A percentile compares a stretch with the other conserved stretches of the same genome.
Conservation (phyloP, 1,140 invertebrate genomes). For the Bilobella aurantiaca region DNA sequence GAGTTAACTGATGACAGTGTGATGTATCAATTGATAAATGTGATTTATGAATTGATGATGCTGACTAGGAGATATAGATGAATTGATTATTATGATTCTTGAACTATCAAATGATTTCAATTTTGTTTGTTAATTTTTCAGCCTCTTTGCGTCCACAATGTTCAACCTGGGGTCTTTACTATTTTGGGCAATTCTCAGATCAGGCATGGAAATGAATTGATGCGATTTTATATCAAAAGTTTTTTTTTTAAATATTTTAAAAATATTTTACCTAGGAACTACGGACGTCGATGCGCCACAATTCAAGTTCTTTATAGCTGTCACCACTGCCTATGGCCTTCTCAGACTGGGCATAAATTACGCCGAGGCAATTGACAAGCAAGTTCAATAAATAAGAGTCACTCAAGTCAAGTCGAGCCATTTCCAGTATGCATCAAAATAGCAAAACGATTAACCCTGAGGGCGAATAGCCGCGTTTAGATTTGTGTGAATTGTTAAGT, state of each 20-base stretch:
- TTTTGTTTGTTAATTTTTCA: not conserved
- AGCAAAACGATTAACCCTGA: too few species aligned
- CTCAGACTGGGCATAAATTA: not conserved
- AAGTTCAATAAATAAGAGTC: not conserved
- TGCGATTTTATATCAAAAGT: not conserved
- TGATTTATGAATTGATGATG: too few species aligned
- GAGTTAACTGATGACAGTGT: too few species aligned
- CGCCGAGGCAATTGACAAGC: not conserved
- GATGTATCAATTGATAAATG: too few species aligned
- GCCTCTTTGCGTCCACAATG: slow-evolving; percentile 17
- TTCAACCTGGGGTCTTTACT: slow-evolving; percentile 23
- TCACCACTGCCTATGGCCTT: not conserved
- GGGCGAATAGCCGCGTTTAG: too few species aligned
- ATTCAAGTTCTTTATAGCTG: slow-evolving; percentile 7
- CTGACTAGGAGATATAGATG: too few species aligned
- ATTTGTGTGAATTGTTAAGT: too few species aligned
- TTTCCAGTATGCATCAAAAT: slow-evolving; percentile 4
- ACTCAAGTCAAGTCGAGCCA: too few species aligned
- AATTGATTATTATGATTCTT: not conserved
- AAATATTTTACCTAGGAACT: not conserved
- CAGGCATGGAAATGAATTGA: slow-evolving; percentile 6
- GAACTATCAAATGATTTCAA: not conserved
- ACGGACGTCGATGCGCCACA: slow-evolving; percentile 9
- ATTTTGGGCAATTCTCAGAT: slow-evolving; percentile 18
- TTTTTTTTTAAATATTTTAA: not conserved